Base-by-base conservation (phyloP, 2,797 vertebrate species). In the Poecilia picta region DNA sequence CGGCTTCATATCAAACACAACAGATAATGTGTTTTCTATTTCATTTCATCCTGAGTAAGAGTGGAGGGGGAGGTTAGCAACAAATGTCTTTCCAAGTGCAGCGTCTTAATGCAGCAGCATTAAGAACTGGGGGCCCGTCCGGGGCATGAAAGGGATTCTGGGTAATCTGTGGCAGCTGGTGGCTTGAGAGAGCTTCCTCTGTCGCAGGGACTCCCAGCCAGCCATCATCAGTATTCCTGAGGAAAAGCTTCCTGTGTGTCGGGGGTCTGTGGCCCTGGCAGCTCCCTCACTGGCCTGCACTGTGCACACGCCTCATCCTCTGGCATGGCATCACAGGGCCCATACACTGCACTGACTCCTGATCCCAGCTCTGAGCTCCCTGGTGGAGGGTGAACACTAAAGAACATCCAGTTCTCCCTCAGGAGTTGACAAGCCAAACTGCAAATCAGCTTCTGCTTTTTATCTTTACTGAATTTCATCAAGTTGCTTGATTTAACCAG, bases 91-190 rank as follows among this genome's bases (percentile, higher is more conserved):
- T 93, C 78, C 87, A 87, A 94, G 93, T 87, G 88, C 80, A 89
- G 92, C 86, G 83, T 94, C 88, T 91, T 92, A 93, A 94, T 93
- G 89, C 90, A 82, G 90, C n/a, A 81, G 87, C 88, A 92, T 91
- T 86, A 76, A 87, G 83, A 90, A 89, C 81, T 88, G 90, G 86
- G 91, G 81, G 49, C 88, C 84, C n/a, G 0, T 85, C 92, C 86
- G 82, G 83, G 84, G 88, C 88, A 88, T 95, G 93, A 95, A 95
- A 95, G 94, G 91, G 91, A 93, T 93, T 93, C 89, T 93, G 88
- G 92, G 91, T 93, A 90, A 93, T 95, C 93, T 87, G 82, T 89
- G 85, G 90, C 95, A 96, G 96, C 95, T 96, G 96, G 94, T 95
- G 94, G 91, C 94, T 94, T 93, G 86, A 94, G 93, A 94, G 93